Base-by-base conservation (phyloP, 2,797 vertebrate genomes). In the Eupleurogrammus muticus region DNA sequence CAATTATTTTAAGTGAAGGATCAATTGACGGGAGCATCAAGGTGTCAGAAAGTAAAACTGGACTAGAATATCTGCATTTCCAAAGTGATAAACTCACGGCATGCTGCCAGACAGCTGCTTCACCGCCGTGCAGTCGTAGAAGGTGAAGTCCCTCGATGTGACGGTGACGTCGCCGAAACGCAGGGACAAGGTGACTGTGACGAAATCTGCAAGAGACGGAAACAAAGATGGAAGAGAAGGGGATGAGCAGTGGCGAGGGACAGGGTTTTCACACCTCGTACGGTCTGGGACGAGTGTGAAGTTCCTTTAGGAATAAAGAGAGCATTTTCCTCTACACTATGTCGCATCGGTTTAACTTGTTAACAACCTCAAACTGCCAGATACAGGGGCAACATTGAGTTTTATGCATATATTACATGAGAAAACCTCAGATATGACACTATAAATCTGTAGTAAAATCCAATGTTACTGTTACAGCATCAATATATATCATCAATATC, bases 41-140 rank as follows among this genome's bases (percentile, higher is more conserved):
- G 49, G 28, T 23, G 42, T 24, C 13, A 23, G 58, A 52, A 4
- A 17, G 10, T 0, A 40, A 28, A 17, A 52, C n/a, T 35, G 8
- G 17, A 53, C 28, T 5, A 57, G 9, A 17, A 48, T 51, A 19
- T 48, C 61, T 56, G 34, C n/a, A 46, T 7, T 17, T 21, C 54
- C 5, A 42, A 13, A 48, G 14, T n/a, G n/a, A 74, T 75, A 34
- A 69, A 62, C 97, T 97, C 90, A 99, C 98, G 95, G 97, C 79
- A 94, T 95, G 58, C 95, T 96, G 38, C 93, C 96, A 66, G 89
- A 95, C 71, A 97, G 94, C 87, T 95, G 91, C 82, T 97, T 95
- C 49, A 98, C 95, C 0, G 95, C 95, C 19, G 82, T 86, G 70
- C 98, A 99, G 92, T 99, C 97, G 14, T 97, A 99, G 92, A 98